Percentiles rank a stretch among this genome's conserved stretches.
Conservation (phyloP, 1,140 invertebrate genomes). For the Drosophila repletoides region DNA sequence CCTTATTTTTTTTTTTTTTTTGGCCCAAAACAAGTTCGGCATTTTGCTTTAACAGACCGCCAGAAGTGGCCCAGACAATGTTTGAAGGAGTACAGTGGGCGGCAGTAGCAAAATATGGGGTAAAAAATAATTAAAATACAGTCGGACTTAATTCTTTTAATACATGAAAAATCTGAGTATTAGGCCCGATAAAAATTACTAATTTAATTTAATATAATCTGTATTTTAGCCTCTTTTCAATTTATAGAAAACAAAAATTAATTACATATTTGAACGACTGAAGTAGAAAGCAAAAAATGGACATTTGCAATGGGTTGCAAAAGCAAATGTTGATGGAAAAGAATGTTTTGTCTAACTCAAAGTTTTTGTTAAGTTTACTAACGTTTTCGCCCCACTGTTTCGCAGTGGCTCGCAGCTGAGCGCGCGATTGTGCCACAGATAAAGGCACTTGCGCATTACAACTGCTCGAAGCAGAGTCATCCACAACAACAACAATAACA, state of each 20-base stretch:
- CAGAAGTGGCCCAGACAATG: constrained; percentile 38
- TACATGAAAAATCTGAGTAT: no score
- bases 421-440: constrained; percentile 71
- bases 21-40: constrained; percentile 63
- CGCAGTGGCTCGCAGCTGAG: constrained; percentile 20
- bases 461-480: constrained; percentile 36
- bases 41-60: constrained; percentile 58
- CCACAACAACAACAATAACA: constrained; percentile 23
- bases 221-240: no score
- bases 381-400: constrained; percentile 7
- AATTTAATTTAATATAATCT: no score
- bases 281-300: no score
- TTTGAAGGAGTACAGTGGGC: constrained; percentile 30
- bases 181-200: no score
- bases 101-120: neutral
- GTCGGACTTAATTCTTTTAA: no score
- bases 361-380: neutral
- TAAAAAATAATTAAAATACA: neutral
- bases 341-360: no score
- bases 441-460: constrained; percentile 77
- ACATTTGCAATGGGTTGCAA: no score
- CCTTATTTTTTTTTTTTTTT: constrained; percentile 30
- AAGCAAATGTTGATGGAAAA: no score
- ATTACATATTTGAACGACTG: no score
- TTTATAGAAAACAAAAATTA: no score